These are phyloP conservation scores for Volucella bombylans DNA, from an alignment of 2,888 invertebrate genomes.

Conservation along the genomic window DNA sequence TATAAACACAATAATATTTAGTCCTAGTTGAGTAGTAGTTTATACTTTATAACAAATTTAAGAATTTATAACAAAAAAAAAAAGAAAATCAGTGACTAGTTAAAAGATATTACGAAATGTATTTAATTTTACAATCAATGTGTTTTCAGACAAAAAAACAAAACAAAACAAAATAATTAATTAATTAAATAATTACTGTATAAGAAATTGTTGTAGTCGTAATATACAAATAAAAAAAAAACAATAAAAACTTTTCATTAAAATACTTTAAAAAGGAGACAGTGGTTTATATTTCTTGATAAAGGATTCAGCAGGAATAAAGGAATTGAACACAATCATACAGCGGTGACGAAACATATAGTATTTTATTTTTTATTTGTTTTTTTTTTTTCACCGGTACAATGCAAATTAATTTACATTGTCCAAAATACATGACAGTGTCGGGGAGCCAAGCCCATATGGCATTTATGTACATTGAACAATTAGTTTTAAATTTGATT, in stretches of 20 bases:
- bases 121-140: slow-evolving; percentile 70
- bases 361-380: too few species aligned
- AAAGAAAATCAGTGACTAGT: slow-evolving; percentile 59
- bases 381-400: too few species aligned
- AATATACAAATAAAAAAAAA: slow-evolving; percentile 50
- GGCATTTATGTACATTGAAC: too few species aligned
- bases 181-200: slow-evolving; percentile 56
- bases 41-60: slow-evolving; percentile 38
- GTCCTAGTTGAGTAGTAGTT: slow-evolving; percentile 66
- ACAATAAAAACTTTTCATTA: slow-evolving; percentile 68
- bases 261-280: slow-evolving; percentile 36
- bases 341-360: too few species aligned
- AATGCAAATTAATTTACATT: too few species aligned
- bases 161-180: slow-evolving; percentile 10
- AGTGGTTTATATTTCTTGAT: slow-evolving; percentile 7
- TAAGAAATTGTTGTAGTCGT: slow-evolving; percentile 69
- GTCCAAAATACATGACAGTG: too few species aligned
- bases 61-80: slow-evolving; percentile 12
- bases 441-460: too few species aligned
- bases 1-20: slow-evolving; percentile 55
- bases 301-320: not conserved
- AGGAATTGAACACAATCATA: too few species aligned
- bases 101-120: slow-evolving; percentile 51
- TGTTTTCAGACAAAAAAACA: slow-evolving; percentile 50
- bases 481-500: too few species aligned